Base-by-base conservation (phyloP, 1,140 invertebrate species). In the Chelonus insularis region DNA sequence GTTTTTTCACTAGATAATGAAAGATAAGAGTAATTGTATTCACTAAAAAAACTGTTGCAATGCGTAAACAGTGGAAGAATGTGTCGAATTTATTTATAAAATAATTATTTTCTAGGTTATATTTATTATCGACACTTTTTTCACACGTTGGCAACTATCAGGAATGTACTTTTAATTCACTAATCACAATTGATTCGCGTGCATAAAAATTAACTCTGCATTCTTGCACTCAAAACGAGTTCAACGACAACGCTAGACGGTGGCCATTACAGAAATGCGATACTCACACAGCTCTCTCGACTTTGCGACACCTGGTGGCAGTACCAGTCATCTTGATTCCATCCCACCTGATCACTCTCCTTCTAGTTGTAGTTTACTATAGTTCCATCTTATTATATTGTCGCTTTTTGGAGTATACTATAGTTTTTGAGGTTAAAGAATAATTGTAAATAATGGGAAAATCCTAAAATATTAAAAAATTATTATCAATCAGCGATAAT, bases 231-330 rank as follows among this genome's bases (percentile, higher is more conserved):
- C 6, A n/a, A 20, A 14, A 57, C 7, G 21, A 16, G 4, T 37
- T 51, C 62, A 58, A 50, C 74, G 70, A 77, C 77, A 74, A 78
- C 75, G 71, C 77, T 68, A 75, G 70, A 76, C 75, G 65, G 73
- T 76, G 66, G 79, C 78, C 79, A 78, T 78, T 80, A 78, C 72
- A 69, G 48, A 64, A 77, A 51, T 59, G 57, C 57, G 47, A 50
- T 43, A 14, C 16, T 14, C 23, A 7, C 14, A 21, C 34, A 37
- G n/a, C n/a, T 25, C 20, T 8, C 4, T 9, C 2, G 9, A 0
- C 0, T n/a, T 9, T 32, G 56, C 56, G 56, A 58, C 56, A 12
- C 45, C 56, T 48, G 9, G 34, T 61, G 69, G 58, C 41, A 16
- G 7, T 60, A 72, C 36, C 48, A 56, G 41, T 21, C 51, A 52